Evolutionary conservation across 2,113 vertebrate species (phyloP).

Genomic region (Kobus ellipsiprymnus): DNA sequence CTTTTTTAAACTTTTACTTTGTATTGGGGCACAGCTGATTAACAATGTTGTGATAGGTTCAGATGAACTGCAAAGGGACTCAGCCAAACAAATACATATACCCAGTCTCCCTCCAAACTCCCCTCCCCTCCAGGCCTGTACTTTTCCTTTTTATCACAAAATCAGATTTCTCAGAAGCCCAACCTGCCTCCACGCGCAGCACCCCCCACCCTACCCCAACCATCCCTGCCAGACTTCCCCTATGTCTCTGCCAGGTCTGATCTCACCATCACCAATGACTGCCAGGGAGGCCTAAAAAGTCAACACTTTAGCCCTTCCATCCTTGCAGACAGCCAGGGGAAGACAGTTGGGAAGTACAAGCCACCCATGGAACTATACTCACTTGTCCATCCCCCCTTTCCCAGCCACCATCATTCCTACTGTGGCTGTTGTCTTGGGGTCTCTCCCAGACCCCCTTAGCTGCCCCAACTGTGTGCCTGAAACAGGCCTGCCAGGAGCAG

Average conservation of each 20-base stretch:
- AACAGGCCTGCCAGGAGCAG: background rate
- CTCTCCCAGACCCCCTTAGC: background rate
- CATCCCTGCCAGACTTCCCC: background rate
- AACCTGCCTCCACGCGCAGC: background rate
- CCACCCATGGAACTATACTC: background rate
- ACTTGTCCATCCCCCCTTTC: background rate
- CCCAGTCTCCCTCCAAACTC: background rate
- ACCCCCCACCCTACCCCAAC: rapidly evolving
- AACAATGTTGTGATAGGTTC: background rate
- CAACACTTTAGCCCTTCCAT: background rate
- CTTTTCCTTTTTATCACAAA: background rate
- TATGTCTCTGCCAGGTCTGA: background rate
- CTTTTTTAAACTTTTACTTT: background rate
- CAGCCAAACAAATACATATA: background rate
- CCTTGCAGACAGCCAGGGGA: background rate
- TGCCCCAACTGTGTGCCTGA: background rate
- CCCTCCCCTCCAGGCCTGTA: background rate
- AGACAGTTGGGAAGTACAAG: background rate
- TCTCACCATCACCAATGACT: background rate
- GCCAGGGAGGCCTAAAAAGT: background rate
- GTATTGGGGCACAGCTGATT: background rate
- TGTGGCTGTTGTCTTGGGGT: background rate
- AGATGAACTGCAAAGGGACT: background rate
- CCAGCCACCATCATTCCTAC: background rate
- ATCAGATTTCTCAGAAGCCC: background rate